Evolutionary conservation across 2,797 vertebrate genomes (phyloP).

Genomic region (Menidia menidia): DNA sequence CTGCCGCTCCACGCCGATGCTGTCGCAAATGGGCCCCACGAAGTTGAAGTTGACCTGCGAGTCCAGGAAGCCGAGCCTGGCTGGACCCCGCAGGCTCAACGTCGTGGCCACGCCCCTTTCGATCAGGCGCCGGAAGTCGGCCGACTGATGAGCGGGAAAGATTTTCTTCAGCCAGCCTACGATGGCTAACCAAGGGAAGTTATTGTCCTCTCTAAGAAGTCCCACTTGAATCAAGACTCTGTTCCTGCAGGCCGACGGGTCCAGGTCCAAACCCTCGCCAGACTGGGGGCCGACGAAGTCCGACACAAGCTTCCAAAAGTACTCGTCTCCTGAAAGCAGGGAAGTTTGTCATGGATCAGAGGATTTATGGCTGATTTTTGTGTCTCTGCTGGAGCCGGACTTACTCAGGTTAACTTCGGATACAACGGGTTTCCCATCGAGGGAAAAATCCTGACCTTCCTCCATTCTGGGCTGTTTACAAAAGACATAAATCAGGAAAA

Average conservation of each 20-base stretch:
- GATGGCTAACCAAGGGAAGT: slow-evolving; percentile 76
- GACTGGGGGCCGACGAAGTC: slow-evolving; percentile 81
- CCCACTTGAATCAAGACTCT: slow-evolving; percentile 82
- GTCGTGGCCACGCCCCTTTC: slow-evolving; percentile 78
- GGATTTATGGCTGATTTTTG: not conserved
- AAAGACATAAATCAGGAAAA: slow-evolving; percentile 7
- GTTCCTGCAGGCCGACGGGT: slow-evolving; percentile 73
- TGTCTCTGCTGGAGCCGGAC: slow-evolving; percentile 3
- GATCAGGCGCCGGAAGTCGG: slow-evolving; percentile 82
- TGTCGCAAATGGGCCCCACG: slow-evolving; percentile 85
- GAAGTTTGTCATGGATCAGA: not conserved
- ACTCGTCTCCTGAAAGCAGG: slow-evolving; percentile 78
- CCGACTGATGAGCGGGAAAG: slow-evolving; percentile 72
- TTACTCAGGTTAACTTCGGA: slow-evolving; percentile 71
- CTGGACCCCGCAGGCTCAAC: slow-evolving; percentile 70
- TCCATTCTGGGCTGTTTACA: slow-evolving; percentile 61
- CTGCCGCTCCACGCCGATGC: slow-evolving; percentile 79
- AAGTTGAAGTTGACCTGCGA: slow-evolving; percentile 82
- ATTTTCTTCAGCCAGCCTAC: slow-evolving; percentile 81
- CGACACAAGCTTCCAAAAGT: slow-evolving; percentile 78
- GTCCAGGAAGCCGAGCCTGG: slow-evolving; percentile 74
- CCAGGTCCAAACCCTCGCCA: slow-evolving; percentile 72
- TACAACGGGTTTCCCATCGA: slow-evolving; percentile 57
- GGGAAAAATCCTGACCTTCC: slow-evolving; percentile 49
- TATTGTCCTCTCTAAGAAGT: slow-evolving; percentile 81